Base-by-base conservation (phyloP, 2,797 vertebrate species). In the Coregonus ussuriensis region DNA sequence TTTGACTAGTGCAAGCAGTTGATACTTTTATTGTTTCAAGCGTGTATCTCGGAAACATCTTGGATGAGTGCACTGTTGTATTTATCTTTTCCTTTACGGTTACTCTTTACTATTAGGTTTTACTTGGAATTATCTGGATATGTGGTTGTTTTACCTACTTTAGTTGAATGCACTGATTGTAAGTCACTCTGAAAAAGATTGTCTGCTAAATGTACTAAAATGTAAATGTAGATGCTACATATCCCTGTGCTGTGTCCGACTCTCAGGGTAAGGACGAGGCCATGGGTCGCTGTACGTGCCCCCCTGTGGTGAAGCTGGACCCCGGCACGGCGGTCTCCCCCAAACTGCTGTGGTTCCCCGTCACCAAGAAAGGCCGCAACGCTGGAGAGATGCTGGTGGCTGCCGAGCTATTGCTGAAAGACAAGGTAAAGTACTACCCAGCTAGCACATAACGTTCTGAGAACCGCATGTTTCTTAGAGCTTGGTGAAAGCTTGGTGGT, bases 191-290 rank as follows among this genome's bases (percentile, higher is more conserved):
- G 41, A 47, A 47, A 47, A 11, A 63, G 18, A 21, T 2, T 21
- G 11, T 63, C 6, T 63, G 56, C 56, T 59, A 21, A 59, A 59
- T 59, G 4, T 9, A 59, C n/a, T 21, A 21, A 7, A 59, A 21
- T n/a, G 5, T 56, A 16, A 59, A 59, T 7, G 6, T 16, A 59
- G n/a, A 59, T 18, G 5, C 56, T 59, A n/a, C 56, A 59, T 59
- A n/a, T 59, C 56, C 56, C 56, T 59, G 15, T 25, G 4, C 59
- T 35, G 65, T 71, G 47, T n/a, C 73, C 87, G 4, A 79, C 54
- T 66, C 76, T 72, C 86, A 99, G 98, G 97, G 98, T 33, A 99
- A 97, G 90, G 98, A 99, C 65, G 98, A 99, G 88, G 91, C 95
- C 84, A 93, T 99, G 82, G 98, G 98, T 78, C 95, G 97, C 89